Evolutionary conservation across 2,888 invertebrate genomes (phyloP), one percentile per base, ranked within the genome.

Genomic region (Perizoma affinitatum): DNA sequence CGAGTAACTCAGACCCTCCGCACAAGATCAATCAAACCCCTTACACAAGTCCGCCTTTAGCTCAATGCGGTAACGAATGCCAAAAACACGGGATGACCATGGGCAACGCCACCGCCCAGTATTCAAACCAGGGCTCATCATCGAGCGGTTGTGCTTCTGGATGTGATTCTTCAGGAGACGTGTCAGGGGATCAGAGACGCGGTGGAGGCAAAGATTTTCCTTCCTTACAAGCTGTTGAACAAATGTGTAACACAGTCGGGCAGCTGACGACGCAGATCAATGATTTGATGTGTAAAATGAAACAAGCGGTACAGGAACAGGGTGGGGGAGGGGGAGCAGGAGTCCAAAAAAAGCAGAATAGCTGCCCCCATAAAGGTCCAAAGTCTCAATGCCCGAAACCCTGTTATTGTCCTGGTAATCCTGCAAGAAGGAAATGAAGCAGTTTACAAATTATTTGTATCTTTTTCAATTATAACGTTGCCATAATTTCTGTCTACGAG

Each of bases 161-260:
- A 10, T 10, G 34, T 41, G 22, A 35, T 9, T 57, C 49, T 33
- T 61, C 63, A 0, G 54, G 53, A 0, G 69, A 77, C 11, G 43
- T 72, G 4, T 68, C 75, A 9, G 79, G 79, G 8, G 22, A 22
- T 22, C 22, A 22, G 22, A 22, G 51, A 34, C 42, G 53, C 4
- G 54, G 83, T 9, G 38, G 41, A 6, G 44, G 10, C 8, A 8
- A 9, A 7, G 34, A n/a, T 0, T 11, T 51, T 36, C 59, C 42
- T 5, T 34, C 63, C 2, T 7, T 66, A 11, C 56, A 58, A 22
- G 58, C 47, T 0, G 72, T 83, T 8, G 76, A 80, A 48, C 68
- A 79, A 46, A 79, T 86, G 74, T 83, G 83, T 45, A 75, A 75
- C 3, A 81, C 82, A 3, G 78, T 86, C 2, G 81, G 78, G 0